Percentiles rank a stretch among this genome's conserved stretches.
phyloP scores from a whole-genome alignment of 30 jellyfish, hydroid and myxozoan species.

The Cassiopea xamachana region DNA sequence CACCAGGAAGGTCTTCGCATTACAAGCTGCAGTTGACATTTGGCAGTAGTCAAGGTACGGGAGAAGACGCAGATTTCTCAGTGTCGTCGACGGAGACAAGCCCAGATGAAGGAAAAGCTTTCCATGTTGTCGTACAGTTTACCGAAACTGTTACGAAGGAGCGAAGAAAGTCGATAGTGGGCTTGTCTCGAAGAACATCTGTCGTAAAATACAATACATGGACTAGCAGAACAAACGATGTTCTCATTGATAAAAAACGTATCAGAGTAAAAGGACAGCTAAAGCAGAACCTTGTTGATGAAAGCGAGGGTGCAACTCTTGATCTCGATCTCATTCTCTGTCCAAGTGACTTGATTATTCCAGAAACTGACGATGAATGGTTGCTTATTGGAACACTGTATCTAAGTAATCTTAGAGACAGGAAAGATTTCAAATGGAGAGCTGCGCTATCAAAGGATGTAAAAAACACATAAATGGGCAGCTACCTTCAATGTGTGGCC shows the following conservation, averaged over 20 bases:
- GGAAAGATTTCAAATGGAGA: conserved; percentile 67
- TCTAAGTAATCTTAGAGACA: conserved; percentile 27
- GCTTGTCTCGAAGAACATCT: conserved; percentile 47
- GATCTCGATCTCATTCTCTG: conserved; percentile 66
- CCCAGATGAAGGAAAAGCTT: conserved; percentile 4
- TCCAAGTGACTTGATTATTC: conserved; percentile 68
- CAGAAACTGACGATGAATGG: conserved; percentile 58
- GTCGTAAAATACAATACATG: conserved; percentile 45
- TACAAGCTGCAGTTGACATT: conserved; percentile 50
- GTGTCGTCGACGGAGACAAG: conserved; percentile 11
- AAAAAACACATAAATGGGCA: neutral
- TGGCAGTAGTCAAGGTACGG: neutral
- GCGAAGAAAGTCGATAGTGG: conserved; percentile 22
- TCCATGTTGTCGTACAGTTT: conserved; percentile 21
- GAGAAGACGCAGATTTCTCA: conserved; percentile 9
- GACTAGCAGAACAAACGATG: conserved; percentile 27
- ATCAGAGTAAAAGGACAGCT: conserved; percentile 43
- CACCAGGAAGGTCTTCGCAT: conserved; percentile 56
- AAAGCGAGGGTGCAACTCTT: neutral
- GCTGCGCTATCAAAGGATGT: conserved; percentile 61
- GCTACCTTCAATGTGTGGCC: too few relatives aligned
- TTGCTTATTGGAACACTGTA: conserved; percentile 47
- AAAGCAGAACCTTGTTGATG: neutral
- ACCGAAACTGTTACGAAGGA: conserved; percentile 56
- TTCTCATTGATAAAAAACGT: conserved; percentile 26